Conservation (phyloP, 2,113 vertebrate genomes). For the Deroptyus accipitrinus region DNA sequence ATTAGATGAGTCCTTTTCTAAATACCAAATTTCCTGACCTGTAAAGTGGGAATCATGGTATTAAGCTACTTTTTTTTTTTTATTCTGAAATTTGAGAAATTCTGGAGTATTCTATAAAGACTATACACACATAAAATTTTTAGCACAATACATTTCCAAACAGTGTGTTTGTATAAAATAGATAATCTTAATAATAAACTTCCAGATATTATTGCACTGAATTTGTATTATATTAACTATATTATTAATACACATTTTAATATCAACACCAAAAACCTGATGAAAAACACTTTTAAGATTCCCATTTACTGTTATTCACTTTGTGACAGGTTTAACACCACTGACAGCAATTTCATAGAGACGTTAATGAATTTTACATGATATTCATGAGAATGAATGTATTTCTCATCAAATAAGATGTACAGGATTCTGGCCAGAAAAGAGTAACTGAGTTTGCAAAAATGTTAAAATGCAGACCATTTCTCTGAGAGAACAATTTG, state of each 20-base stretch:
- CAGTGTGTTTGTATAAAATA: background rate
- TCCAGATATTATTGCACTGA: background rate
- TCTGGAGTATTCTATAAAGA: background rate
- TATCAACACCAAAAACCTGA: background rate
- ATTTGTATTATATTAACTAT: background rate
- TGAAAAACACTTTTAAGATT: background rate
- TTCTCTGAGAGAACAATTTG: constrained; percentile 22
- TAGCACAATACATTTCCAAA: background rate
- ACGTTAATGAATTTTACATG: constrained; percentile 41
- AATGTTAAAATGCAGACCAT: background rate
- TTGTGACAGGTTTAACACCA: background rate
- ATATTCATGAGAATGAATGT: constrained; percentile 3
- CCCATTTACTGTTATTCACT: background rate
- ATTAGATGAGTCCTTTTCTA: background rate
- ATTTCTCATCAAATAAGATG: constrained; percentile 7
- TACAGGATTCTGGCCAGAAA: background rate
- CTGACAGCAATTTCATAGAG: constrained; percentile 23
- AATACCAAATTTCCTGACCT: background rate
- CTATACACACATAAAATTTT: background rate
- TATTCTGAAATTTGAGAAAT: background rate
- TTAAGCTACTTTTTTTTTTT: background rate
- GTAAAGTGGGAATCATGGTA: background rate
- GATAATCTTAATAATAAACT: background rate
- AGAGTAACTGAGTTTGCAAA: constrained; percentile 22
- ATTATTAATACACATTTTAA: background rate